Conservation (phyloP, 2,888 invertebrate species). For the Amphimallon solstitiale region DNA sequence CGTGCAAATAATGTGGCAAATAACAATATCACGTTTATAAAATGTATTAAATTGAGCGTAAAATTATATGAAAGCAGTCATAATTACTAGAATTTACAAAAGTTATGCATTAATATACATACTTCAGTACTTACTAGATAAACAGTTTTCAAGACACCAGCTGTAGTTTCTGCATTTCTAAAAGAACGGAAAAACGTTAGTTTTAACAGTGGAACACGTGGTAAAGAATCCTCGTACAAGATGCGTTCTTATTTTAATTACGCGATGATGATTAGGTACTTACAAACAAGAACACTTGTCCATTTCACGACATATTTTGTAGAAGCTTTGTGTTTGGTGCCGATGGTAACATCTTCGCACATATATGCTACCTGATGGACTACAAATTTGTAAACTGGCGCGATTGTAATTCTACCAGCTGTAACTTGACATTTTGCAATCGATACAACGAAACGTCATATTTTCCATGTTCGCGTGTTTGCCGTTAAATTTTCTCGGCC, state of each 20-base stretch:
- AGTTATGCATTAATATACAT: neutral
- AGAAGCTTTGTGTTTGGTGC: neutral
- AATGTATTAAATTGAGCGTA: too few species aligned
- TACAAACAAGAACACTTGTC: conserved; percentile 22
- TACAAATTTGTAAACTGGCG: conserved; percentile 23
- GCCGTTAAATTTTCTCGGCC: conserved; percentile 34
- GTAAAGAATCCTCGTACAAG: neutral
- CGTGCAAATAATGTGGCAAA: too few species aligned
- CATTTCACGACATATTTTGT: conserved; percentile 31
- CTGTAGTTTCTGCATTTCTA: conserved; percentile 41
- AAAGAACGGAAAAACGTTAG: conserved; percentile 14
- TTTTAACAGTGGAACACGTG: neutral
- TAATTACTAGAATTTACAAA: neutral
- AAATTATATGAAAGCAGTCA: too few species aligned
- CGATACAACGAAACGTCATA: conserved; percentile 46
- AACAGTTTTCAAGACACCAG: conserved; percentile 44
- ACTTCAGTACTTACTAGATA: conserved; percentile 39
- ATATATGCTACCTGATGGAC: conserved; percentile 5
- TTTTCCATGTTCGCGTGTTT: conserved; percentile 37
- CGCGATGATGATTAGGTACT: neutral
- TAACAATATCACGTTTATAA: too few species aligned
- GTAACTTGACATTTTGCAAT: conserved; percentile 46
- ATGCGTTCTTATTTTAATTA: neutral
- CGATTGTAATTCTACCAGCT: conserved; percentile 6
- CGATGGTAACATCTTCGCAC: conserved; percentile 20